Percentiles rank a stretch among this genome's conserved stretches.
These are phyloP conservation scores for Alentia gelatinosa DNA, from an alignment of 2,888 invertebrate species.

Conservation along the genomic window DNA sequence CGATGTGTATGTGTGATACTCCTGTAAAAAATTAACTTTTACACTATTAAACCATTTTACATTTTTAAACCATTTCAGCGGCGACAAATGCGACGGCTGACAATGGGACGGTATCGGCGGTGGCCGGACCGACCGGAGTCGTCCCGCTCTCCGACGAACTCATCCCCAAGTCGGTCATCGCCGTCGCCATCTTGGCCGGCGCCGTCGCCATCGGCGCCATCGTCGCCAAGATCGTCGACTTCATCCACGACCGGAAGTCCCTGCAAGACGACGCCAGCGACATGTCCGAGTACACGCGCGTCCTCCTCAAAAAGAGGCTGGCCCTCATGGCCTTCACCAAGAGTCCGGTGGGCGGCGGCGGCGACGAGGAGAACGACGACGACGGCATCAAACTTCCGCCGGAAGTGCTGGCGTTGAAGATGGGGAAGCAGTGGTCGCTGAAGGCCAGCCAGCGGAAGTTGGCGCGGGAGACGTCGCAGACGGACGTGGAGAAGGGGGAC, in stretches of 20 bases:
- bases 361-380: neutral
- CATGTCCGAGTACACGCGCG: constrained; percentile 69
- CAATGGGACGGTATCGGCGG: neutral
- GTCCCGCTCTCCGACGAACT: neutral
- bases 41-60: neutral
- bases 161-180: constrained; percentile 59
- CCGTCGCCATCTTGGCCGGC: constrained; percentile 64
- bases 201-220: constrained; percentile 68
- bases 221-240: constrained; percentile 70
- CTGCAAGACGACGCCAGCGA: constrained; percentile 71
- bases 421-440: constrained; percentile 16
- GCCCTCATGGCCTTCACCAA: neutral
- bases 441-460: neutral
- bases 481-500: neutral
- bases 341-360: neutral
- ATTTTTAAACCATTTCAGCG: neutral
- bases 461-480: too few species aligned
- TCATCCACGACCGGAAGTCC: constrained; percentile 67
- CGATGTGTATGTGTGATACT: neutral
- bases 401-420: neutral
- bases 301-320: constrained; percentile 51
- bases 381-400: neutral
- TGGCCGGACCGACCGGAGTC: neutral
- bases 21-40: neutral
- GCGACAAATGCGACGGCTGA: neutral